These are phyloP conservation scores for Geotrupes spiniger DNA, from an alignment of 2,888 invertebrate genomes.

Conservation along the genomic window DNA sequence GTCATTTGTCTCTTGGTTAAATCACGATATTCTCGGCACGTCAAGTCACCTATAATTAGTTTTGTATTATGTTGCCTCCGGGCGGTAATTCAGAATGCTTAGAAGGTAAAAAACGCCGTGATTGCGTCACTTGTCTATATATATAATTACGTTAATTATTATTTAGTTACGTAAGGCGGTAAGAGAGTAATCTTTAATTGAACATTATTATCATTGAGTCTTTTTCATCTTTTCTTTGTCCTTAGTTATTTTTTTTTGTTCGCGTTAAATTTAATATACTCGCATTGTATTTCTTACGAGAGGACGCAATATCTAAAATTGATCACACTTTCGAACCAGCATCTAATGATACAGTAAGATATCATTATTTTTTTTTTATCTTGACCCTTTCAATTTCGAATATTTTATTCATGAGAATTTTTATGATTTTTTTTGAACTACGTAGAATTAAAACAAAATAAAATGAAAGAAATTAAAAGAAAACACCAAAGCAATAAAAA, in stretches of 20 bases:
- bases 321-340: slow-evolving; percentile 8
- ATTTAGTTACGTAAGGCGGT: slow-evolving; percentile 36
- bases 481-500: too few relatives aligned
- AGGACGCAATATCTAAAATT: slow-evolving; percentile 19
- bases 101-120: slow-evolving; percentile 31
- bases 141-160: slow-evolving; percentile 40
- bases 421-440: too few relatives aligned
- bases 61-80: slow-evolving; percentile 37
- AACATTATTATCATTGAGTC: slow-evolving; percentile 32
- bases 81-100: slow-evolving; percentile 35
- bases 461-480: too few relatives aligned
- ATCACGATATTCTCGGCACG: slow-evolving; percentile 43
- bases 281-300: too few relatives aligned
- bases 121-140: slow-evolving; percentile 37
- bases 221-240: slow-evolving; percentile 9
- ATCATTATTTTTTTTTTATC: too few relatives aligned
- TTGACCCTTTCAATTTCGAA: too few relatives aligned
- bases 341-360: too few relatives aligned
- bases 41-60: slow-evolving; percentile 46
- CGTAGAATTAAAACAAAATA: too few relatives aligned
- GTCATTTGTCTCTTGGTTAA: slow-evolving; percentile 47
- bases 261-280: slow-evolving; percentile 1
- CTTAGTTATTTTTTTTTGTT: slow-evolving; percentile 8
- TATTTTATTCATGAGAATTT: too few relatives aligned
- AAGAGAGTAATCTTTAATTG: slow-evolving; percentile 41